Conservation (phyloP, 2,888 invertebrate genomes). For the Coronaproctus castanopsis region DNA sequence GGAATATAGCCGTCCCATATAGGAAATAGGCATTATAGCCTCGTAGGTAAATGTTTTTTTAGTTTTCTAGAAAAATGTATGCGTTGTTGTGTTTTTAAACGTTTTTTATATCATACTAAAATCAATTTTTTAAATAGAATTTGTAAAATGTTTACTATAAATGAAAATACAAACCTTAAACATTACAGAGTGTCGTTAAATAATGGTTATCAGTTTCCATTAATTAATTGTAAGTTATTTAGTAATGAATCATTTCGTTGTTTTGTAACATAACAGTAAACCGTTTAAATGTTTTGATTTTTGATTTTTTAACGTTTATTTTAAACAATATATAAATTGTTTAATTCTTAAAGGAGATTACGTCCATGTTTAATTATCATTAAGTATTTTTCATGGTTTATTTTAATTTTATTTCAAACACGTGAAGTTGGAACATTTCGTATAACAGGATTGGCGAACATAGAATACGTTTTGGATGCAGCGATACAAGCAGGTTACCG, state of each 20-base stretch:
- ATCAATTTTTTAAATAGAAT: no score
- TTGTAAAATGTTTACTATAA: not conserved
- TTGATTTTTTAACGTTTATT: conserved; percentile 26
- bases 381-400: no score
- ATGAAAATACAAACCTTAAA: not conserved
- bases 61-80: no score
- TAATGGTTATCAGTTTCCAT: conserved; percentile 33
- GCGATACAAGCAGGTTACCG: conserved; percentile 47
- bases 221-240: conserved; percentile 33
- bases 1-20: no score
- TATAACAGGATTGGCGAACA: conserved; percentile 32
- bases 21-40: no score
- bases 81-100: no score
- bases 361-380: no score
- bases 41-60: no score
- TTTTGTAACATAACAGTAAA: not conserved
- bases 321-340: no score
- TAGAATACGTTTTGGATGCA: conserved; percentile 36
- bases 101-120: no score
- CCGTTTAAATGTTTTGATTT: conserved; percentile 19
- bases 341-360: no score
- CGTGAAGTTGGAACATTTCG: conserved; percentile 50
- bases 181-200: conserved; percentile 18
- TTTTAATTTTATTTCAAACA: no score
- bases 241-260: not conserved